Base-by-base conservation (phyloP, 2,113 vertebrate species). In the Rhabdomys dilectus region DNA sequence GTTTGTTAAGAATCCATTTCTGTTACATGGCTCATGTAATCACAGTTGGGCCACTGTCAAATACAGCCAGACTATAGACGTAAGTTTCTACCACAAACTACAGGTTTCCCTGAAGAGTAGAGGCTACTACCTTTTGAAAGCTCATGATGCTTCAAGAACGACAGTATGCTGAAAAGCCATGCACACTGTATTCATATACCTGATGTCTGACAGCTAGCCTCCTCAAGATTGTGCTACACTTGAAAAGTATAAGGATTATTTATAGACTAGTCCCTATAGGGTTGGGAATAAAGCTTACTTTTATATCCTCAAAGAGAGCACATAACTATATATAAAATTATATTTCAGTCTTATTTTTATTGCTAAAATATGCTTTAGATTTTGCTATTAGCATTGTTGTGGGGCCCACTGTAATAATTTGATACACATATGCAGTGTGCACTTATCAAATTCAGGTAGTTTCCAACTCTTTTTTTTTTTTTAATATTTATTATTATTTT, bases 231-330 rank as follows among this genome's bases (percentile, higher is more conserved):
- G 53, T 66, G 72, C 66, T 88, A 13, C 9, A 91, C 45, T 56
- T 94, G 12, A 45, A 91, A 95, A 91, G 56, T 77, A 51, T 92
- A 89, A 94, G 72, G 88, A 22, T 22, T 90, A 26, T 42, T 62
- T 12, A 34, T 36, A 75, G 39, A 10, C 39, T 88, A 12, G 13
- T 78, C 6, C 22, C 68, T 85, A 8, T 7, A 88, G 39, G 8
- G 0, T 34, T 93, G 34, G 94, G 39, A 96, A 48, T 90, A 80
- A 48, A 91, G 68, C 8, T 3, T 82, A 85, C 24, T 21, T 91
- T 75, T 94, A 7, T 51, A 24, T 2, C 53, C 42, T 66, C 31
- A 86, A 78, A 11, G 58, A 51, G 7, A 77, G 34, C 21, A 45
- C 3, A n/a, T 56, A 31, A 94, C 24, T 64, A 15, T 68, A 42